A percentile compares a stretch with the other conserved stretches of the same genome.
Evolutionary conservation across 64 coral and sea anemone species (phyloP).

Genomic region (Stylophora pistillata): DNA sequence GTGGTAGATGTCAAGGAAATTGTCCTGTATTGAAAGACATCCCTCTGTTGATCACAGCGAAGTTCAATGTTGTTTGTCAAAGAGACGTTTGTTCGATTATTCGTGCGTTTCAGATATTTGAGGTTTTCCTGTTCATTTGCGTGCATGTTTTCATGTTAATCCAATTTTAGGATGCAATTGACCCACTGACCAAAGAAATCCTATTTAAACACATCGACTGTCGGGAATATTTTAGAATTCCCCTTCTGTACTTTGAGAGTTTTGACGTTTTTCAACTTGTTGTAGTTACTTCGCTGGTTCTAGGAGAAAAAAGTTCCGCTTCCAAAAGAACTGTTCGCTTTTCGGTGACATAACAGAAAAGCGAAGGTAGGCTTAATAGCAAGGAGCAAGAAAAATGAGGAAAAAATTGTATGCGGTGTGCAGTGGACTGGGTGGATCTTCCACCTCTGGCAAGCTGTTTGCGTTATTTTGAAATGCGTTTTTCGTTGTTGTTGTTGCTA

Average conservation of each 20-base stretch:
- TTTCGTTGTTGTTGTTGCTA: not conserved
- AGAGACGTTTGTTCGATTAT: not conserved
- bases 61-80: not conserved
- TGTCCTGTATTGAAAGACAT: not conserved
- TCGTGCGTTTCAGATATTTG: not conserved
- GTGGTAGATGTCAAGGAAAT: not conserved
- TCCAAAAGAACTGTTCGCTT: too few species aligned
- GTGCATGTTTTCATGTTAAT: constrained; percentile 8
- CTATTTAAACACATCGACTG: not conserved
- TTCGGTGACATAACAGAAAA: too few species aligned
- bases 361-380: too few species aligned
- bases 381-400: too few species aligned
- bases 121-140: not conserved
- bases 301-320: too few species aligned
- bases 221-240: constrained; percentile 1
- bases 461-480: not conserved
- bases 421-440: not conserved
- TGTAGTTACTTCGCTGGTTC: not conserved
- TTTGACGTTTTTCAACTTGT: not conserved
- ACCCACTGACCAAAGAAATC: not conserved
- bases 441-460: not conserved
- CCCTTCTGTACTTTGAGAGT: not conserved
- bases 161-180: not conserved
- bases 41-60: not conserved
- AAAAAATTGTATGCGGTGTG: not conserved